phyloP scores from a whole-genome alignment of 1,140 invertebrate species.

The Drosophila oshimai region DNA sequence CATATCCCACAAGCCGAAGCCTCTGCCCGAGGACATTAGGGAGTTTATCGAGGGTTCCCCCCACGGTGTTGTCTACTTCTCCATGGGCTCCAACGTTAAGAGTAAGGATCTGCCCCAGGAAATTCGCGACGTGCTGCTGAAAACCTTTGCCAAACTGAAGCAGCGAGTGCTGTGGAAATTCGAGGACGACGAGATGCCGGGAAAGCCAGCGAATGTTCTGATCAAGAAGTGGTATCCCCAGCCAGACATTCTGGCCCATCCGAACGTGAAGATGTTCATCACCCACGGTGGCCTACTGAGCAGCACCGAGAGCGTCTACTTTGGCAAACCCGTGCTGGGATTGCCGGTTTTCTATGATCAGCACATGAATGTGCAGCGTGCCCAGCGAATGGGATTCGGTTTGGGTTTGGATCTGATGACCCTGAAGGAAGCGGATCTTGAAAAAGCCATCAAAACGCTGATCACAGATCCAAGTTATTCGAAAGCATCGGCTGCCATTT shows the following conservation, averaged over 20 bases:
- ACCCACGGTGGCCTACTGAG: constrained; percentile 89
- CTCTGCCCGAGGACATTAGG: constrained; percentile 83
- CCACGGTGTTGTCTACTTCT: constrained; percentile 86
- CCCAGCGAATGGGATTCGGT: constrained; percentile 83
- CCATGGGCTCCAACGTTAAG: constrained; percentile 86
- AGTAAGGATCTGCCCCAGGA: constrained; percentile 84
- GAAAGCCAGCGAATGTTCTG: constrained; percentile 85
- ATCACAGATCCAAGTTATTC: constrained; percentile 75
- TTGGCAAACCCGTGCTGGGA: constrained; percentile 88
- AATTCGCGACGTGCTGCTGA: constrained; percentile 84
- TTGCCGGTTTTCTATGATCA: constrained; percentile 88
- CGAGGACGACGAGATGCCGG: constrained; percentile 84
- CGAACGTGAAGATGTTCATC: constrained; percentile 87
- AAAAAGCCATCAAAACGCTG: constrained; percentile 65
- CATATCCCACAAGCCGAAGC: constrained; percentile 70
- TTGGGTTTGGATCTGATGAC: constrained; percentile 75
- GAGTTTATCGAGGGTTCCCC: constrained; percentile 84
- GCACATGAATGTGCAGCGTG: constrained; percentile 84
- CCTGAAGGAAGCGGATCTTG: constrained; percentile 73
- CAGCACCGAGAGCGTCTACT: constrained; percentile 87
- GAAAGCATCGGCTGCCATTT: constrained; percentile 83
- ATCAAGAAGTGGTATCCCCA: constrained; percentile 88
- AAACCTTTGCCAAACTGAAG: constrained; percentile 84
- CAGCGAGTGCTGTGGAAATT: constrained; percentile 88
- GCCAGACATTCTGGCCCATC: constrained; percentile 87